Percentiles rank a stretch among this genome's conserved stretches.
Conservation (phyloP, 2,888 invertebrate species). For the Euproctis similis region DNA sequence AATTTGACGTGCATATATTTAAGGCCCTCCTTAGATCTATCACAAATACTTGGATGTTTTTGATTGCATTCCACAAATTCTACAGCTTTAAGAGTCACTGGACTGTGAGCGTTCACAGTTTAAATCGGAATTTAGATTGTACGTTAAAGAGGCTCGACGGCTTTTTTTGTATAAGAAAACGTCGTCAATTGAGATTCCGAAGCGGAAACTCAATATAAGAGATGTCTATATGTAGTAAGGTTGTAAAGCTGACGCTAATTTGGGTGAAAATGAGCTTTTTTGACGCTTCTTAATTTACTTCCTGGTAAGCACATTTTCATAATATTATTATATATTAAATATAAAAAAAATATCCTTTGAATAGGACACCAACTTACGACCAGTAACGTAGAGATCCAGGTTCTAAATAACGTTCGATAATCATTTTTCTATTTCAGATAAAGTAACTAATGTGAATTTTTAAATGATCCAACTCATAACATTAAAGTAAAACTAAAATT, state of each 20-base stretch:
- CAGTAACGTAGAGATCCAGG: too few relatives aligned
- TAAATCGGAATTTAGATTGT: slow-evolving; percentile 32
- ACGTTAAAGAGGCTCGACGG: slow-evolving; percentile 24
- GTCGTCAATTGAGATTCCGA: slow-evolving; percentile 21
- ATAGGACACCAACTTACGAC: too few relatives aligned
- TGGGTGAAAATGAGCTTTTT: neutral
- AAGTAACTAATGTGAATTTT: too few relatives aligned
- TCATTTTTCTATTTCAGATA: too few relatives aligned
- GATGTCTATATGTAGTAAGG: slow-evolving; percentile 1
- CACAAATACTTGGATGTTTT: slow-evolving; percentile 29
- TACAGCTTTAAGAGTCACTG: slow-evolving; percentile 24
- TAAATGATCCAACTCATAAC: too few relatives aligned
- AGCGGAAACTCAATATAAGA: slow-evolving; percentile 6
- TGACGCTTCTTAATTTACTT: too few relatives aligned
- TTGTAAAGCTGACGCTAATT: neutral
- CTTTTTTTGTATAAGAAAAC: slow-evolving; percentile 22
- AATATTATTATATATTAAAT: too few relatives aligned
- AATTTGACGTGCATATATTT: slow-evolving; percentile 30
- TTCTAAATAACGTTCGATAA: too few relatives aligned
- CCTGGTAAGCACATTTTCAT: too few relatives aligned
- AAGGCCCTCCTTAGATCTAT: slow-evolving; percentile 26
- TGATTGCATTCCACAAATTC: slow-evolving; percentile 35
- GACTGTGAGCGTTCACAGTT: slow-evolving; percentile 29
- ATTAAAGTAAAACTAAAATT: too few relatives aligned
- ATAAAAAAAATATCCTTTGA: too few relatives aligned